phyloP scores from a whole-genome alignment of 2,113 vertebrate genomes.

The Etheostoma cragini region DNA sequence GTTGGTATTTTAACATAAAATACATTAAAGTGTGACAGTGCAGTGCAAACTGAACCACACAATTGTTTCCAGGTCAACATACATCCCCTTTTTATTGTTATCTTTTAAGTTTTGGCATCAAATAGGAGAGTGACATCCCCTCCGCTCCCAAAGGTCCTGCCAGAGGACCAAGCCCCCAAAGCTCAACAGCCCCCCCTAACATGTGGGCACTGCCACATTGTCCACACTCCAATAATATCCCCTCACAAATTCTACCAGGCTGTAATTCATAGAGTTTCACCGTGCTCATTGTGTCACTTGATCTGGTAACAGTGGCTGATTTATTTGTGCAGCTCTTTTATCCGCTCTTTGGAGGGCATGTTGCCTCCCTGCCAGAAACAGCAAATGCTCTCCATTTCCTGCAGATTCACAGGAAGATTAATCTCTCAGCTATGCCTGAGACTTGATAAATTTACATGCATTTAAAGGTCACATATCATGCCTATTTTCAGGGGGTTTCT shows the following conservation, averaged over 20 bases:
- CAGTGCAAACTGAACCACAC: background rate
- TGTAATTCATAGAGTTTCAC: constrained; percentile 63
- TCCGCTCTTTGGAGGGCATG: constrained; percentile 59
- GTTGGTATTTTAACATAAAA: background rate
- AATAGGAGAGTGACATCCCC: constrained; percentile 13
- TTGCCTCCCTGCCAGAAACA: constrained; percentile 30
- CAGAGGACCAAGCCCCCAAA: constrained; percentile 67
- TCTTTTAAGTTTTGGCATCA: constrained; percentile 64
- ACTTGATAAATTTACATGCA: background rate
- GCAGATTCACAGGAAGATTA: constrained; percentile 20
- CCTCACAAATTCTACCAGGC: constrained; percentile 44
- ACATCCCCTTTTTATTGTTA: background rate
- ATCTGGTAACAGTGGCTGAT: constrained; percentile 65
- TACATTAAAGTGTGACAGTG: background rate
- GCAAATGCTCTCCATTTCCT: constrained; percentile 24
- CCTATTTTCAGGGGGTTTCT: too few relatives aligned
- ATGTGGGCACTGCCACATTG: constrained; percentile 42
- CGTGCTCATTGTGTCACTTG: constrained; percentile 67
- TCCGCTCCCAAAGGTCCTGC: constrained; percentile 31
- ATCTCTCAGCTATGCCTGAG: background rate
- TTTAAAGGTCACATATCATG: background rate
- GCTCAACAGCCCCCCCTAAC: constrained; percentile 35
- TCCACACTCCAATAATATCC: constrained; percentile 55
- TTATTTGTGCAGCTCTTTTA: constrained; percentile 64
- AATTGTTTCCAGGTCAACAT: background rate